Evolutionary conservation across 53 echinoderm and acorn worm genomes (phyloP).

Genomic region (Astropecten irregularis): DNA sequence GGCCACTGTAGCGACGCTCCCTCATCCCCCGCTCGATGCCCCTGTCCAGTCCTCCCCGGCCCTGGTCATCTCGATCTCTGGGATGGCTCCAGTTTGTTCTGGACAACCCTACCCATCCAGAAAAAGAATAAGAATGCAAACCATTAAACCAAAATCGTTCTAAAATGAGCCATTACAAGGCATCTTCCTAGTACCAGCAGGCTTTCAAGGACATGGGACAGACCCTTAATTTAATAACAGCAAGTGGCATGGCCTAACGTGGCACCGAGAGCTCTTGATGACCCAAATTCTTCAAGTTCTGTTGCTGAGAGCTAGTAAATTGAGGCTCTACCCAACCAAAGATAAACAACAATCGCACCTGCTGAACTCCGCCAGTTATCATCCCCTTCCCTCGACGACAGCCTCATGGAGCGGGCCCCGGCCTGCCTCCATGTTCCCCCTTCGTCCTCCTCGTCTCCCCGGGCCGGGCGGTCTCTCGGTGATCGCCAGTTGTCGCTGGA

Average conservation of each 20-base stretch:
- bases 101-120: slow-evolving; percentile 50
- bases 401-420: slow-evolving; percentile 49
- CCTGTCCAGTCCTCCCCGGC: slow-evolving; percentile 49
- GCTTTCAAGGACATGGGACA: no score
- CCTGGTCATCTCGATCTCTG: slow-evolving; percentile 67
- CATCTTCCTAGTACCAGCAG: no score
- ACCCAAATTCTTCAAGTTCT: no score
- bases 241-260: no score
- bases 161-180: no score
- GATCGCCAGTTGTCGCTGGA: slow-evolving; percentile 94
- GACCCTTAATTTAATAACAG: no score
- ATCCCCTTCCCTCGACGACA: slow-evolving; percentile 61
- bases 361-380: slow-evolving; percentile 73
- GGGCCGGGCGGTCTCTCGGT: slow-evolving; percentile 71
- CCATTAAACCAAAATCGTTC: no score
- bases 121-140: no score
- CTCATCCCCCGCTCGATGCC: slow-evolving; percentile 45
- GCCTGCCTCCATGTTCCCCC: slow-evolving; percentile 72
- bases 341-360: no score
- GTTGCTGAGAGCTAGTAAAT: no score
- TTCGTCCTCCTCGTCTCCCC: slow-evolving; percentile 69
- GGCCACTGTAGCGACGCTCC: slow-evolving; percentile 77
- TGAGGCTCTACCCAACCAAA: no score
- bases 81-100: slow-evolving; percentile 89
- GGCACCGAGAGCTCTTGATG: no score